Base-by-base conservation (phyloP, 2,797 vertebrate genomes). In the Falco concolor region DNA sequence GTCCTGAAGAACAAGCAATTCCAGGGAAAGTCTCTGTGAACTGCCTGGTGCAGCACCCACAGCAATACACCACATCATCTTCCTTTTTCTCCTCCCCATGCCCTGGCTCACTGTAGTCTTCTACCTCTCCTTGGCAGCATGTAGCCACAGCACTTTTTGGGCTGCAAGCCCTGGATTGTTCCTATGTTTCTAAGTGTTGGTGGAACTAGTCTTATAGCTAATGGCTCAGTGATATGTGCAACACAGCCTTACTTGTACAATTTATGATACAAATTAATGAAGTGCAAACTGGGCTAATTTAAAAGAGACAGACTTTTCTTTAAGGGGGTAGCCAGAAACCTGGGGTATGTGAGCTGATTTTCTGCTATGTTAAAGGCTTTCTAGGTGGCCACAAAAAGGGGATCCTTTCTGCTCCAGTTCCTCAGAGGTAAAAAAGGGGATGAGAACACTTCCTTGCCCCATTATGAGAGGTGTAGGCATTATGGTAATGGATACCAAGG, bases 401-500 rank as follows among this genome's bases (percentile, higher is more conserved):
- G 3, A 69, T 90, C 57, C 64, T 90, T 80, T 82, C 74, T 94
- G 12, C 10, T 93, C 2, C 53, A 90, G 6, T 65, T 54, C n/a
- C 64, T 82, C 38, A 57, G 57, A 61, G 36, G 34, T 89, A 61
- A 92, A 92, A 96, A 86, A 83, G 50, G 50, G 57, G 38, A 52
- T 87, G 25, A 92, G 75, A 93, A 83, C 40, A n/a, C 27, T 85
- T 92, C 27, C 6, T 38, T 80, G 45, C 49, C 53, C 78, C 47
- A 44, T 93, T 96, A 64, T 14, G 8, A 90, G 72, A 42, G 78
- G 34, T 86, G 95, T 93, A 93, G 94, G 65, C 91, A 60, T 77
- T 85, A 22, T 65, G 50, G 91, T 95, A 95, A 96, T 96, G 93
- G 88, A 96, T 85, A 91, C 61, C 3, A 6, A 85, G 84, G 82